Evolutionary conservation across 2,797 vertebrate genomes (phyloP), one percentile per base, ranked within the genome.

Genomic region (Catamblyrhynchus diadema): DNA sequence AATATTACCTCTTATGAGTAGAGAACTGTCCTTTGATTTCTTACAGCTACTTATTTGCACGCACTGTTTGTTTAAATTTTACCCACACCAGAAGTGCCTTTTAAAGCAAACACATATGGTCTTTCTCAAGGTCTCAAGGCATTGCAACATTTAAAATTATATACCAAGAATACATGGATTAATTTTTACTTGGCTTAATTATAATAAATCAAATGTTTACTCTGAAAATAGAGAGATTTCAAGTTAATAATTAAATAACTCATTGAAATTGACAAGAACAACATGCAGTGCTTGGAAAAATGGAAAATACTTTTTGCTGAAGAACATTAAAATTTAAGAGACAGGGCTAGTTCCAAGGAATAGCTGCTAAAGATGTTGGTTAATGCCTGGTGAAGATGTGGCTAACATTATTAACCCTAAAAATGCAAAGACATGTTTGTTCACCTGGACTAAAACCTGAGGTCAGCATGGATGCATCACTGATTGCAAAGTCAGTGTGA

Each of bases 21-120:
- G 64, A 78, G n/a, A 87, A 47, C 10, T 88, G 45, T 89, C 65
- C 81, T 94, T 91, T 73, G 81, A 51, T 92, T 95, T 66, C 35
- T 79, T 93, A 60, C 14, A 87, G 35, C 25, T 91, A 45, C 33
- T 83, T 94, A 75, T 95, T 95, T 94, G 47, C 75, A 62, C 91
- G 30, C 37, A 47, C 54, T 81, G 32, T 93, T 94, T 81, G 33
- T 93, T 95, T 96, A 87, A 95, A 85, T 74, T 86, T 74, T 62
- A 42, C 62, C 44, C 61, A 28, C 0, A 13, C 48, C 69, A 89
- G 74, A 65, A 94, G 14, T 81, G 44, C 62, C 41, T 88, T 83
- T 91, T 71, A 59, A 65, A 88, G 70, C 39, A 93, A 72, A 74
- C 54, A 81, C 53, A 45, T 74, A 64, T 70, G 80, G 33, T 86